Evolutionary conservation across 2,888 invertebrate genomes (phyloP).

Genomic region (Caenorhabditis afra): DNA sequence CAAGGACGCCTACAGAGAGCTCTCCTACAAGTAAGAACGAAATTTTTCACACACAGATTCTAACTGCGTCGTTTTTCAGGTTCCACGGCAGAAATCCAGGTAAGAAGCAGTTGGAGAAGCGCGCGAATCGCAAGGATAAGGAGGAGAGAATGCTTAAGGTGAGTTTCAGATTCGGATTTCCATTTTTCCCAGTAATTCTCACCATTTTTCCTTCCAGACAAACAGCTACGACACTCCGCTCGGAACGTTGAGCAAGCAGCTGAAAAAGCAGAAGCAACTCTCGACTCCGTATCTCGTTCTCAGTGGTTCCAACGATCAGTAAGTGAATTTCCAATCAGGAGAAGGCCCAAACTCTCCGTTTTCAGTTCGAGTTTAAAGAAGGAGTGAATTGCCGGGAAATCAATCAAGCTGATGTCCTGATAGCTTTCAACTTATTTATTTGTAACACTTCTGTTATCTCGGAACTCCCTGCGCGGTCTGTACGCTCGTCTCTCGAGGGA

Average conservation of each 20-base stretch:
- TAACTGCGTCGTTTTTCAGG: slow-evolving; percentile 86
- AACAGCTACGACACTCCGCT: slow-evolving; percentile 87
- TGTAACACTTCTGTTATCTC: too few relatives aligned
- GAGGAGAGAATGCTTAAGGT: slow-evolving; percentile 72
- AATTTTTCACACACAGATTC: not conserved
- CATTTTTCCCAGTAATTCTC: not conserved
- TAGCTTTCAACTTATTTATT: too few relatives aligned
- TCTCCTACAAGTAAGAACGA: slow-evolving; percentile 81
- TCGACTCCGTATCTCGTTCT: slow-evolving; percentile 79
- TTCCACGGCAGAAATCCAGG: slow-evolving; percentile 99
- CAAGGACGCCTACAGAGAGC: slow-evolving; percentile 91
- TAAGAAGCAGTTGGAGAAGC: slow-evolving; percentile 96
- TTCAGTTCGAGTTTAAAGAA: slow-evolving; percentile 43
- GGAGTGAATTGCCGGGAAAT: slow-evolving; percentile 15
- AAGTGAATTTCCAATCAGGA: not conserved
- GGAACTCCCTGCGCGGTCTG: too few relatives aligned
- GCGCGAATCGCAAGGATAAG: slow-evolving; percentile 90
- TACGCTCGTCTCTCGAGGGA: too few relatives aligned
- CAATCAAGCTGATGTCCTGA: too few relatives aligned
- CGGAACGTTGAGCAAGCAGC: slow-evolving; percentile 93
- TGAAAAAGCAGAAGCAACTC: slow-evolving; percentile 88
- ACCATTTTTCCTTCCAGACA: slow-evolving; percentile 44
- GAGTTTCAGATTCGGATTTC: not conserved
- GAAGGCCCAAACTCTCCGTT: not conserved
- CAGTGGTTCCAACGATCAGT: slow-evolving; percentile 68